Evolutionary conservation across 2,797 vertebrate species (phyloP), one percentile per base, ranked within the genome.

Genomic region (Hybognathus amarus): DNA sequence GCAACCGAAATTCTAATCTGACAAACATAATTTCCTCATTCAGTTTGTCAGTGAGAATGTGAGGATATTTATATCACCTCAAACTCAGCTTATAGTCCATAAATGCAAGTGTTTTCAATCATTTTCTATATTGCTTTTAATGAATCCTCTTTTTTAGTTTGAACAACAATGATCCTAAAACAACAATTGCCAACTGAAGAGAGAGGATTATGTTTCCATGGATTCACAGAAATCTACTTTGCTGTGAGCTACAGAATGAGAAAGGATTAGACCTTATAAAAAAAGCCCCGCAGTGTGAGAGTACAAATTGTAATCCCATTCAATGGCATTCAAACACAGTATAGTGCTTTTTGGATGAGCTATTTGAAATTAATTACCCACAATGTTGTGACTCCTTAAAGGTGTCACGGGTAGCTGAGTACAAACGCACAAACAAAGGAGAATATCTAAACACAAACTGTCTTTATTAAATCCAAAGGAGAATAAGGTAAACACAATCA

Each of bases 171-270:
- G 33, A 77, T 66, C 70, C 70, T 78, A 42, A 63, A 69, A 70
- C 66, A 84, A 74, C 38, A 77, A 78, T 24, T 22, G 63, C 54
- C 38, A 67, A 42, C 20, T 82, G 76, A 84, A 74, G 56, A 52
- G 66, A 79, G 74, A 73, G 81, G 85, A 87, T 87, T 85, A 87
- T 20, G 83, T 83, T 68, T 84, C 70, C 76, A 67, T 54, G 76
- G 76, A 85, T 78, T 80, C 68, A 73, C 22, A 77, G 59, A 80
- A 84, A 77, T 66, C 82, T 47, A 69, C 50, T 70, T 74, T 52
- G 73, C 45, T 73, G 20, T 56, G 45, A 80, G 40, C 64, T 27
- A 83, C 27, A 77, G 77, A 83, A 87, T 66, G 52, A 64, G 61
- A 74, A 22, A n/a, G 79, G 81, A 83, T 84, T 83, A 85, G 50